These are phyloP conservation scores for Nycticryphes semicollaris DNA, from an alignment of 2,113 vertebrate genomes.

Conservation along the genomic window DNA sequence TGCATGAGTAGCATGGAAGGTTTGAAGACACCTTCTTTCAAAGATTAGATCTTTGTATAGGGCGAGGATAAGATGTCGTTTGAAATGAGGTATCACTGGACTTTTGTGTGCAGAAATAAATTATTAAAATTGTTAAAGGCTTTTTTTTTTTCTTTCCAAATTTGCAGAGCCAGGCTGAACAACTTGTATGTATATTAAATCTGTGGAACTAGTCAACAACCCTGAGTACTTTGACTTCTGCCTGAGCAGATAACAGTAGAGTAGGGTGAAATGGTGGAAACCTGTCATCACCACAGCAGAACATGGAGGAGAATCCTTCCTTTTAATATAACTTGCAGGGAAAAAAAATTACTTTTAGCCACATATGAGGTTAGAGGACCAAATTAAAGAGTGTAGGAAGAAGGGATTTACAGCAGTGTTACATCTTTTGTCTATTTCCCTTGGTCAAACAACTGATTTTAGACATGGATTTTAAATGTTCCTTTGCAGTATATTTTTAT, in stretches of 20 bases:
- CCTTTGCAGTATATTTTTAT: slow-evolving; percentile 38
- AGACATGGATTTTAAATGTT: background rate
- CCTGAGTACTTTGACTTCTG: background rate
- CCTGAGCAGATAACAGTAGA: background rate
- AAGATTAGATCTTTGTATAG: background rate
- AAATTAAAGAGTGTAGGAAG: background rate
- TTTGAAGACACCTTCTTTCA: background rate
- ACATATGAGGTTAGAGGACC: background rate
- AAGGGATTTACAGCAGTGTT: background rate
- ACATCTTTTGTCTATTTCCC: background rate
- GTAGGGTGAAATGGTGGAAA: background rate
- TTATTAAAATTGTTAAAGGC: background rate
- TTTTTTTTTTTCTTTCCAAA: background rate
- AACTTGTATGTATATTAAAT: background rate
- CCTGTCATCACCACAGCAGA: background rate
- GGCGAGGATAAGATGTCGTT: background rate
- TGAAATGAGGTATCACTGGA: background rate
- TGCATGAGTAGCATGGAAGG: background rate
- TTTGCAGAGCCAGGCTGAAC: background rate
- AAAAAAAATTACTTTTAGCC: background rate
- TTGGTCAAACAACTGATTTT: slow-evolving; percentile 5
- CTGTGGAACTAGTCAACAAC: background rate
- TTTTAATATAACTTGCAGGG: background rate
- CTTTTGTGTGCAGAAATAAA: slow-evolving; percentile 15
- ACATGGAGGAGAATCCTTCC: background rate